Evolutionary conservation across 2,113 vertebrate species (phyloP).

Genomic region (Planiliza haematocheilus): DNA sequence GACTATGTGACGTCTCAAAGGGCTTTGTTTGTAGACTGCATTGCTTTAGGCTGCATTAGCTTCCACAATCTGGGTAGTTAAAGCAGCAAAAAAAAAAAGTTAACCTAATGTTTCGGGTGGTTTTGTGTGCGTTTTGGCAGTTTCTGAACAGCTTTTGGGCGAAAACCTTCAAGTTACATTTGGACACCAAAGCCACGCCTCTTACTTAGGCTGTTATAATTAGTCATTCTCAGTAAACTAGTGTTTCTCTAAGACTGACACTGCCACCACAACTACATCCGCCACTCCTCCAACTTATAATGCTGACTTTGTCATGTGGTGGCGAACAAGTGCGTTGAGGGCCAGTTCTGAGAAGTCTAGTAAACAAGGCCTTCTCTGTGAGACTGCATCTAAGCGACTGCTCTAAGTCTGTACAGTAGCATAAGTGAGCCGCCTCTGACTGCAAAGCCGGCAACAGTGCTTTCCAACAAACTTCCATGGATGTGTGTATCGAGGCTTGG

Average conservation of each 20-base stretch:
- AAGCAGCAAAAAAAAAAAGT: too few relatives aligned
- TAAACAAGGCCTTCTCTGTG: constrained; percentile 53
- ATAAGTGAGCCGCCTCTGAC: constrained; percentile 7
- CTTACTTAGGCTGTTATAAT: neutral
- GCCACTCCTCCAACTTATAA: constrained; percentile 18
- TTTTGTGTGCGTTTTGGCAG: too few relatives aligned
- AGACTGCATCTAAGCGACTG: constrained; percentile 17
- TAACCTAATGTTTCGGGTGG: too few relatives aligned
- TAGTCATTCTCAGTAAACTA: neutral
- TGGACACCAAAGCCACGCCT: too few relatives aligned
- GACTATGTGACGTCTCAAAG: too few relatives aligned
- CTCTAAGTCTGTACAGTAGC: neutral
- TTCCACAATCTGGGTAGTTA: too few relatives aligned
- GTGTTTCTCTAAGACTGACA: neutral
- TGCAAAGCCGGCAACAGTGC: constrained; percentile 18
- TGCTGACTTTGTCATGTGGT: constrained; percentile 33
- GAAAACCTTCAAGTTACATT: too few relatives aligned
- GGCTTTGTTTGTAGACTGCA: too few relatives aligned
- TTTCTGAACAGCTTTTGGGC: too few relatives aligned
- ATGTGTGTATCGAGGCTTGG: neutral
- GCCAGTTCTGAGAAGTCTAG: constrained; percentile 41
- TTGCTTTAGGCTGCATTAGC: too few relatives aligned
- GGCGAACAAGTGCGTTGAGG: constrained; percentile 29
- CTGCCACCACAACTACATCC: neutral
- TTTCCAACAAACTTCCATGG: neutral